Evolutionary conservation across 2,888 invertebrate species (phyloP).

Genomic region (Molanna angustata): DNA sequence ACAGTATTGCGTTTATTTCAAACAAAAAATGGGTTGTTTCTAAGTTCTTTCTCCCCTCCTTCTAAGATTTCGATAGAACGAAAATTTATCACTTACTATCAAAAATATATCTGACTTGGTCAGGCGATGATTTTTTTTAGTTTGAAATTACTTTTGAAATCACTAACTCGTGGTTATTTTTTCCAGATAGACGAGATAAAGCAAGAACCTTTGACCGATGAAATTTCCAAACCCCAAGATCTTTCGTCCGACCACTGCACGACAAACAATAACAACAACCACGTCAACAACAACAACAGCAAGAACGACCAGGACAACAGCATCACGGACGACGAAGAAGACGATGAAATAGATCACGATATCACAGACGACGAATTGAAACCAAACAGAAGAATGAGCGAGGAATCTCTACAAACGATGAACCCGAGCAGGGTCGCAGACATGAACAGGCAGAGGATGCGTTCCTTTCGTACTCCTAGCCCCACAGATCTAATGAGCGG

Average conservation of each 20-base stretch:
- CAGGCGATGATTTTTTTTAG: no score
- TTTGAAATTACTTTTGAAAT: no score
- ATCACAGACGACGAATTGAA: conserved; percentile 38
- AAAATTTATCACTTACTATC: no score
- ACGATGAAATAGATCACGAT: conserved; percentile 50
- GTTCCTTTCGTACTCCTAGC: conserved; percentile 35
- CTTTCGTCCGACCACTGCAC: conserved; percentile 53
- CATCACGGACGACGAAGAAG: conserved; percentile 52
- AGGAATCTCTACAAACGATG: conserved; percentile 32
- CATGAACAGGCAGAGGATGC: conserved; percentile 32
- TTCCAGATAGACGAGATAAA: conserved; percentile 55
- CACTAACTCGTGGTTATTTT: conserved; percentile 1
- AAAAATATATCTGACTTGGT: no score
- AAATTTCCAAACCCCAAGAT: conserved; percentile 41
- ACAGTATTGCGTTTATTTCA: no score
- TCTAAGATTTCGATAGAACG: no score
- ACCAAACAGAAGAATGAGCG: conserved; percentile 31
- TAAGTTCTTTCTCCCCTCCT: no score
- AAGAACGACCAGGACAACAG: conserved; percentile 53
- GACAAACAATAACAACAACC: conserved; percentile 39
- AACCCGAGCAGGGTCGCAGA: conserved; percentile 32
- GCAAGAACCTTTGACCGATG: conserved; percentile 54
- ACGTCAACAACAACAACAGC: conserved; percentile 41
- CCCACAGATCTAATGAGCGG: conserved; percentile 34
- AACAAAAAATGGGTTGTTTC: no score